These are phyloP conservation scores for Pangasius macronema DNA, from an alignment of 2,797 vertebrate genomes.

Conservation along the genomic window DNA sequence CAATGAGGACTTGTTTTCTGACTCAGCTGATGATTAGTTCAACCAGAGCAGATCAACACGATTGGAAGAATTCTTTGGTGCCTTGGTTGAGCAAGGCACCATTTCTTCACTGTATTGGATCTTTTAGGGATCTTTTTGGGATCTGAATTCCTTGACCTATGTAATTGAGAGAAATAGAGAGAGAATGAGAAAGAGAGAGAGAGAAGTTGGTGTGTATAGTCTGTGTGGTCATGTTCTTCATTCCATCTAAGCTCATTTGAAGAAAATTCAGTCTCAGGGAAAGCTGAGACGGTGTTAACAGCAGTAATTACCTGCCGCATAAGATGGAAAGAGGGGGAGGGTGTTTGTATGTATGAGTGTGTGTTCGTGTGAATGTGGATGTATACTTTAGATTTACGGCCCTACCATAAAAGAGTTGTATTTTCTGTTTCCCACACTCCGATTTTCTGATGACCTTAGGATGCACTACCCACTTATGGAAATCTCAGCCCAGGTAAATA, in stretches of 20 bases:
- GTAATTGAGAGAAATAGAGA: neutral
- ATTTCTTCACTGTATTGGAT: constrained; percentile 5
- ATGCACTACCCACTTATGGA: constrained; percentile 41
- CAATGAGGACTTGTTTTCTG: neutral
- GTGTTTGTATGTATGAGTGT: constrained; percentile 32
- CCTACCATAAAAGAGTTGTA: neutral
- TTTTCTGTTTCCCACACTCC: neutral
- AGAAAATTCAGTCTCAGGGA: constrained; percentile 44
- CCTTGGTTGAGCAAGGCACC: neutral
- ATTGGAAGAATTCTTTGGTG: neutral
- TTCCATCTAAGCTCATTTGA: constrained; percentile 44
- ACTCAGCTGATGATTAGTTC: neutral
- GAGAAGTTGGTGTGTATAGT: neutral
- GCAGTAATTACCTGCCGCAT: constrained; percentile 57
- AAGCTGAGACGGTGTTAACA: constrained; percentile 56
- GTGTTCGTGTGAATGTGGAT: constrained; percentile 6
- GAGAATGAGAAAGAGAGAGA: constrained; percentile 1
- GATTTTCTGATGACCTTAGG: constrained; percentile 23
- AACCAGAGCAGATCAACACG: neutral
- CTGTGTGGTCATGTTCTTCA: constrained; percentile 35
- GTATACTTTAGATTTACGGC: constrained; percentile 6
- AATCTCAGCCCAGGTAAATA: constrained; percentile 42
- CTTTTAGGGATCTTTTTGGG: neutral
- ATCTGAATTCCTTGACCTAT: neutral
- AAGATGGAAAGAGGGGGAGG: constrained; percentile 47